phyloP scores from a whole-genome alignment of 1,140 invertebrate genomes.

The Thalassaphorura encarpata region DNA sequence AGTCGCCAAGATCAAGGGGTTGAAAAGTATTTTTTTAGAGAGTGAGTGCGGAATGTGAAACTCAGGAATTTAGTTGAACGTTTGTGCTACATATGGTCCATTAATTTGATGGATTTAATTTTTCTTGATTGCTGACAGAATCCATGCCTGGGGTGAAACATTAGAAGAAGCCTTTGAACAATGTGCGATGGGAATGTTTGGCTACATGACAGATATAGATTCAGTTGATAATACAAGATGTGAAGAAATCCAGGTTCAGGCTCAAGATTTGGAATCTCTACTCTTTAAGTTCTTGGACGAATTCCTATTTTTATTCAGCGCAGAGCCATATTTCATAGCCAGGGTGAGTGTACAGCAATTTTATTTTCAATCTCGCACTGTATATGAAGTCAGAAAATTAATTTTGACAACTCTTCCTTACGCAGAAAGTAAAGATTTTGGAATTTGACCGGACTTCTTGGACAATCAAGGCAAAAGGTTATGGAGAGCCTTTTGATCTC shows the following conservation, averaged over 20 bases:
- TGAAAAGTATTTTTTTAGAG: neutral
- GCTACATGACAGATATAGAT: conserved; percentile 89
- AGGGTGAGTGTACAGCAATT: conserved; percentile 49
- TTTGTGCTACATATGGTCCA: neutral
- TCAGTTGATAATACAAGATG: conserved; percentile 67
- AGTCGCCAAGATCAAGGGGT: too few relatives aligned
- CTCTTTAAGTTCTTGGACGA: conserved; percentile 93
- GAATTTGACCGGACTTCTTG: conserved; percentile 79
- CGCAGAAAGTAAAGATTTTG: conserved; percentile 75
- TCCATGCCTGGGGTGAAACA: conserved; percentile 84
- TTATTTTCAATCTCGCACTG: too few relatives aligned
- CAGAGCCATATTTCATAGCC: conserved; percentile 70
- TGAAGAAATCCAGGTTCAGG: conserved; percentile 72
- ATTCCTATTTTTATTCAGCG: conserved; percentile 82
- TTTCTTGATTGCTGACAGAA: conserved; percentile 43
- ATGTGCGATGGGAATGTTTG: conserved; percentile 90
- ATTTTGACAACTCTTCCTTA: too few relatives aligned
- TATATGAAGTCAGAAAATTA: too few relatives aligned
- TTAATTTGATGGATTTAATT: conserved; percentile 10
- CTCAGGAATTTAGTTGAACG: neutral
- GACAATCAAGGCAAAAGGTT: conserved; percentile 73
- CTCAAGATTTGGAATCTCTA: conserved; percentile 76
- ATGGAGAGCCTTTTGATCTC: conserved; percentile 85
- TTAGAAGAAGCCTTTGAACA: conserved; percentile 90
- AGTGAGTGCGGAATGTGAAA: neutral